A percentile compares a stretch with the other conserved stretches of the same genome.
Evolutionary conservation across 2,797 vertebrate genomes (phyloP).

Genomic region (Anas flavirostris): DNA sequence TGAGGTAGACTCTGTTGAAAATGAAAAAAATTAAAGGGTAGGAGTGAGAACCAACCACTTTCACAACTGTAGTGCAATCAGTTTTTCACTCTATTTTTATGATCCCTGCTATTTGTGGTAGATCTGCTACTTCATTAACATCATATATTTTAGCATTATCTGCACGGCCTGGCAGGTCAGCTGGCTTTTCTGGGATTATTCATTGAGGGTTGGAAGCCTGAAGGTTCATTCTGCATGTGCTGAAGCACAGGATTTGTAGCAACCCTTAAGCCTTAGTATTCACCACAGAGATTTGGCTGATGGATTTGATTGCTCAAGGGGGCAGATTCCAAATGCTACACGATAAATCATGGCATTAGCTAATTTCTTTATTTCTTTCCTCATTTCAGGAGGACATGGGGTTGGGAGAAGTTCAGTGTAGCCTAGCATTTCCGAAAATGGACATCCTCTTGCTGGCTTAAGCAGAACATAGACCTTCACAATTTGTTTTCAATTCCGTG

Average conservation of each 20-base stretch:
- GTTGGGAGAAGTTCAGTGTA: background rate
- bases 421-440: background rate
- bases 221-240: conserved; percentile 14
- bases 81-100: conserved; percentile 9
- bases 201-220: background rate
- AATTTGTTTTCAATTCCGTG: background rate
- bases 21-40: conserved; percentile 58
- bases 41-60: conserved; percentile 47
- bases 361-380: background rate
- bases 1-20: conserved; percentile 40
- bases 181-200: conserved; percentile 39
- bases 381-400: background rate
- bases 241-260: conserved; percentile 23
- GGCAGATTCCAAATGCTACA: conserved; percentile 12
- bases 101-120: conserved; percentile 33
- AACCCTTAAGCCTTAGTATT: background rate
- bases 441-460: background rate
- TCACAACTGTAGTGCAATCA: conserved; percentile 33
- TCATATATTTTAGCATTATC: background rate
- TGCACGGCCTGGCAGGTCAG: background rate
- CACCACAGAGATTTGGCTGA: conserved; percentile 8
- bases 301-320: conserved; percentile 42
- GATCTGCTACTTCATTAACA: background rate
- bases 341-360: conserved; percentile 47
- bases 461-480: background rate